Base-by-base conservation (phyloP, 2,113 vertebrate species). In the Chionis minor region DNA sequence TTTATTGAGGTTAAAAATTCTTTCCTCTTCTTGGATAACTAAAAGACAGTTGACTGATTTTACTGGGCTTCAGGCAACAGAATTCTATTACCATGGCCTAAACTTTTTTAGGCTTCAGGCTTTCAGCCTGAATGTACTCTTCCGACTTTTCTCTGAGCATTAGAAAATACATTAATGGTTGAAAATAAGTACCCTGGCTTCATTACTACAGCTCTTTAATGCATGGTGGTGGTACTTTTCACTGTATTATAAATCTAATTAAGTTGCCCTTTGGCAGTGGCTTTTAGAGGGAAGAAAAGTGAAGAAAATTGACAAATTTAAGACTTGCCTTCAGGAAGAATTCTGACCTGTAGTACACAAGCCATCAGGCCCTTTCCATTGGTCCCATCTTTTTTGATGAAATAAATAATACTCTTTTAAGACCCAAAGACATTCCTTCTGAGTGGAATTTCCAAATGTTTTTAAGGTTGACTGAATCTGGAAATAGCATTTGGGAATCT, bases 241-340 rank as follows among this genome's bases (percentile, higher is more conserved):
- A 65, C 35, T 56, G 23, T 58, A 40, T 81, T 92, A 47, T 52
- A 94, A 93, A 91, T 82, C 49, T 58, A 45, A 82, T 93, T 79
- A 69, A 67, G 42, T 89, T 85, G 54, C 69, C 49, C 44, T 59
- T 84, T 72, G 61, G 21, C 44, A 49, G 14, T 79, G 30, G 32
- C 42, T 95, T 93, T 87, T 89, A 89, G 69, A 59, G 58, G 47
- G 51, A 56, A 70, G 63, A 88, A 90, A 81, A 94, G n/a, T 59
- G 77, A 84, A 83, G 27, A 88, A 90, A 88, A 80, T 56, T 26
- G 51, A 77, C n/a, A 94, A 38, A 79, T 89, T 70, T 47, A 75
- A 88, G 44, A 52, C 47, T 55, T 72, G 14, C 26, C 13, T 70
- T 94, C 33, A 74, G 23, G 52, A 74, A 67, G 32, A 51, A 42